phyloP scores from a whole-genome alignment of 2,797 vertebrate species.

The Phalanger gymnotis region DNA sequence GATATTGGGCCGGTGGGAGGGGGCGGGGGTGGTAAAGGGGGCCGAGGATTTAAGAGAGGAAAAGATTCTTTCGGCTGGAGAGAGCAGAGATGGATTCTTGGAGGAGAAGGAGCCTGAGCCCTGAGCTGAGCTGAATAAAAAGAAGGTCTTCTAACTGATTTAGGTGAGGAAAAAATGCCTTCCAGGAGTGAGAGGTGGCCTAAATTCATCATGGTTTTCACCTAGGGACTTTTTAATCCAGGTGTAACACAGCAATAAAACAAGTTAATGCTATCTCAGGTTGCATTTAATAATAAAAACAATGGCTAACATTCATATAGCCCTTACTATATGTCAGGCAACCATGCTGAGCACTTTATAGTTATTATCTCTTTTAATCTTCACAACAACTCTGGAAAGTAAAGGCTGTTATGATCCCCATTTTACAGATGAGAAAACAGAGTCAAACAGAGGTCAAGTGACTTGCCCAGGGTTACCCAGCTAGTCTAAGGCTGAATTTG shows the following conservation, averaged over 20 bases:
- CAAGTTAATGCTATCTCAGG: not conserved
- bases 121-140: not conserved
- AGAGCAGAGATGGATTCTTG: not conserved
- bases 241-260: not conserved
- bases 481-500: not conserved
- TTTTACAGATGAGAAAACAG: not conserved
- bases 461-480: not conserved
- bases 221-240: not conserved
- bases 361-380: not conserved
- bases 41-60: not conserved
- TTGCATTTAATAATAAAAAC: not conserved
- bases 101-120: not conserved
- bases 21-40: fast-evolving
- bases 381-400: not conserved
- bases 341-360: not conserved
- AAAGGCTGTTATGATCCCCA: not conserved
- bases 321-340: not conserved
- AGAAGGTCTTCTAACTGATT: not conserved
- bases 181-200: not conserved
- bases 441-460: not conserved
- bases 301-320: not conserved
- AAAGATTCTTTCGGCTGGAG: not conserved
- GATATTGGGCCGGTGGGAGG: too few species aligned
- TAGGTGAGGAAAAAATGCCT: not conserved
- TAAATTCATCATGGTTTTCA: not conserved